phyloP scores from a whole-genome alignment of 2,113 vertebrate genomes.

The Cynopterus brachyotis region DNA sequence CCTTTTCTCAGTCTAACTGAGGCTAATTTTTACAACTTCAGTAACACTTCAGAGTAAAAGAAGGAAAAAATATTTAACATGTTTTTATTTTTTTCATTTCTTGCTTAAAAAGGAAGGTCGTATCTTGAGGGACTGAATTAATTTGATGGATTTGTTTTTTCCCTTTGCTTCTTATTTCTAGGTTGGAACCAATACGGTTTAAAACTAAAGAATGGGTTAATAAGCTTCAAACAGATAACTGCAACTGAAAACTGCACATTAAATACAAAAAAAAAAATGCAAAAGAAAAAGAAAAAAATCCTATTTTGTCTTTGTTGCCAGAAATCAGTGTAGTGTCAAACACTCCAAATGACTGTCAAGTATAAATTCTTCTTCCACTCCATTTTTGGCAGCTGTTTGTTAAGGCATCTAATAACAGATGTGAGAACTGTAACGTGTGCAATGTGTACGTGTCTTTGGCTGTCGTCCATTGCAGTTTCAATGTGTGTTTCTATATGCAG shows the following conservation, averaged over 20 bases:
- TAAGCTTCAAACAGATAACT: conserved; percentile 94
- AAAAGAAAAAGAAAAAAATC: conserved; percentile 77
- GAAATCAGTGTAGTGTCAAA: conserved; percentile 96
- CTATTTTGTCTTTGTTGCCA: conserved; percentile 94
- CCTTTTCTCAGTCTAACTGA: conserved; percentile 94
- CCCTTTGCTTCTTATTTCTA: conserved; percentile 82
- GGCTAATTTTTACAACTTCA: conserved; percentile 91
- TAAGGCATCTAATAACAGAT: conserved; percentile 95
- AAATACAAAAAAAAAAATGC: conserved; percentile 74
- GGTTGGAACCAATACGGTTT: conserved; percentile 86
- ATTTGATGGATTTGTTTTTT: conserved; percentile 70
- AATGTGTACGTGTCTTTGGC: conserved; percentile 98
- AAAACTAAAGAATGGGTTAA: conserved; percentile 94
- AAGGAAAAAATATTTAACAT: conserved; percentile 90
- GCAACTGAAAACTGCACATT: conserved; percentile 91
- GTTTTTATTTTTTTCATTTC: conserved; percentile 83
- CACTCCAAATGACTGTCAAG: conserved; percentile 93
- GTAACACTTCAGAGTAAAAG: conserved; percentile 84
- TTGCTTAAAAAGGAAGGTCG: conserved; percentile 84
- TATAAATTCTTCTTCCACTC: conserved; percentile 92
- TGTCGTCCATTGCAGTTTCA: conserved; percentile 98
- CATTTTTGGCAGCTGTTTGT: conserved; percentile 95
- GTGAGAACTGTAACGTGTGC: conserved; percentile 97
- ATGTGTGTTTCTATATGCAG: conserved; percentile 99
- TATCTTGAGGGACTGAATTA: conserved; percentile 65